A percentile compares a stretch with the other conserved stretches of the same genome.
Conservation (phyloP, 2,113 vertebrate genomes). For the Burhinus bistriatus region DNA sequence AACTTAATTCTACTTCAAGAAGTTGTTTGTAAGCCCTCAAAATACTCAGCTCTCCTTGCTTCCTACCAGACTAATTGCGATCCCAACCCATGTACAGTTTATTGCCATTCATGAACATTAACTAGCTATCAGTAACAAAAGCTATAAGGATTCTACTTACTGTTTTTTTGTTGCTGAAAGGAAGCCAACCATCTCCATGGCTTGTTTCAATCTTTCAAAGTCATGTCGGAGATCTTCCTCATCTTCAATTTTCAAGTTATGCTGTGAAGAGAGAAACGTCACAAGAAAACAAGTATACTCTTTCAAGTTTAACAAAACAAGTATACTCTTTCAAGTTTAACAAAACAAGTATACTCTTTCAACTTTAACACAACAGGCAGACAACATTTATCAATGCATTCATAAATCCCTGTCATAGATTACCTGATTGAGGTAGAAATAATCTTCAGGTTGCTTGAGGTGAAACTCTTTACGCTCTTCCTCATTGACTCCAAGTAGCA, state of each 20-base stretch:
- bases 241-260: slow-evolving; percentile 98
- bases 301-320: background rate
- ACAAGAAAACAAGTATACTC: background rate
- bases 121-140: background rate
- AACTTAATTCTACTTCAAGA: background rate
- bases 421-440: slow-evolving; percentile 99
- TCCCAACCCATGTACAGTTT: background rate
- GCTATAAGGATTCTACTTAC: slow-evolving; percentile 71
- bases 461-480: slow-evolving; percentile 92
- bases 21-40: background rate
- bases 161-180: slow-evolving; percentile 93
- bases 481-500: slow-evolving; percentile 89
- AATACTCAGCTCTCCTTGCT: background rate
- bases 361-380: background rate
- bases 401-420: background rate
- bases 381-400: background rate
- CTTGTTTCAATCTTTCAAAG: slow-evolving; percentile 94
- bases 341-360: background rate
- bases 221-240: slow-evolving; percentile 93
- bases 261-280: slow-evolving; percentile 65
- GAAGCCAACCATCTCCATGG: slow-evolving; percentile 99
- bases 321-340: background rate
- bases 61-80: background rate
- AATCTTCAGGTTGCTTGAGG: slow-evolving; percentile 92
- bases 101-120: background rate